Percentiles rank a stretch among this genome's conserved stretches.
Evolutionary conservation across 2,797 vertebrate genomes (phyloP).

Genomic region (Chaetophractus vellerosus): DNA sequence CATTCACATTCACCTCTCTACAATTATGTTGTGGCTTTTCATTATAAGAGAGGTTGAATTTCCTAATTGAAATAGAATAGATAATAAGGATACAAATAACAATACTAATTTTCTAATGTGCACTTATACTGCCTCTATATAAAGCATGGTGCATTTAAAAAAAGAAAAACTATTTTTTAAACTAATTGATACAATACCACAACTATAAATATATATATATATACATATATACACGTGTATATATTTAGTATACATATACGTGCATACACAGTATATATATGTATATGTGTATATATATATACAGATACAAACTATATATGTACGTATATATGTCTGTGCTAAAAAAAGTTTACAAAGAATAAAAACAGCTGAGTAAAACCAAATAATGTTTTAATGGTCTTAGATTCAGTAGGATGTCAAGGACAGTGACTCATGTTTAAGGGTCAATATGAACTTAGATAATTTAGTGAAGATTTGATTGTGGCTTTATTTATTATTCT

Average conservation of each 20-base stretch:
- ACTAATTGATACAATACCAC: background rate
- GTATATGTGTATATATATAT: background rate
- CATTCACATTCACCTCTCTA: slow-evolving; percentile 33
- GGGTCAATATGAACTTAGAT: background rate
- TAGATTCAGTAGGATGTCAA: background rate
- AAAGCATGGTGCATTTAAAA: background rate
- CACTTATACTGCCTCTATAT: background rate
- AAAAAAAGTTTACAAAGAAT: slow-evolving; percentile 19
- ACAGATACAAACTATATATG: background rate
- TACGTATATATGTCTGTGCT: background rate
- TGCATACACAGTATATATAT: background rate
- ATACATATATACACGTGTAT: too few species aligned
- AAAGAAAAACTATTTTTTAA: slow-evolving; percentile 16
- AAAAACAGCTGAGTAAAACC: slow-evolving; percentile 9
- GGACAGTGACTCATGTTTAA: background rate
- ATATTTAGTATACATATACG: background rate
- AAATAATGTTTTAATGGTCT: background rate
- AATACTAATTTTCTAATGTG: background rate
- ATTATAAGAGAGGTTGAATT: background rate
- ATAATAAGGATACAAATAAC: slow-evolving; percentile 17
- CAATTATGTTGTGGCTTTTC: slow-evolving; percentile 1
- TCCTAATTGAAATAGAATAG: slow-evolving; percentile 50
- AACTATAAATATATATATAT: background rate
- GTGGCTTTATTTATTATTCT: background rate
- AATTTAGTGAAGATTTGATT: slow-evolving; percentile 7